Evolutionary conservation across 2,888 invertebrate genomes (phyloP), one percentile per base, ranked within the genome.

Genomic region (Miltochrista miniata): DNA sequence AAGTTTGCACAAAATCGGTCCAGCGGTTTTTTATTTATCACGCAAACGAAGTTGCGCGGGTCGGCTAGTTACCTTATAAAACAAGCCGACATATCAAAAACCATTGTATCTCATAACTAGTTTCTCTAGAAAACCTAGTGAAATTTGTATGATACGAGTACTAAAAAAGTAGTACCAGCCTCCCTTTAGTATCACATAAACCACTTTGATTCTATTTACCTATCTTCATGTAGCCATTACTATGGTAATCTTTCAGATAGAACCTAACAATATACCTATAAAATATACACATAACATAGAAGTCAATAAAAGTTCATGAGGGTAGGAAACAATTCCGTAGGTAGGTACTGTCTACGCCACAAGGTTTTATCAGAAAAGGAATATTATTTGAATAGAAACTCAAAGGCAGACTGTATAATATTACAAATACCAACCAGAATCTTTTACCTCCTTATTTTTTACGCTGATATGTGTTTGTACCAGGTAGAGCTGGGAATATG

Each of bases 241-340:
- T 29, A 50, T 63, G 51, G 59, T 59, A 59, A 63, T 59, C 56
- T 59, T 42, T 11, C 46, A 52, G 56, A 59, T 67, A 58, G 58
- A 49, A 31, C 30, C n/a, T 18, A 33, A 39, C 40, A 51, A 45
- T 53, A 47, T 39, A 42, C 14, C 18, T 5, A 24, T 5, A 24
- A 24, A 13, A 54, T 9, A 13, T 36, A 36, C 15, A 43, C 18
- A 36, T 11, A 48, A 39, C 53, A 41, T 57, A 36, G 51, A 7
- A 33, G 24, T 30, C 51, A 46, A 67, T 64, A 54, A 67, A 67
- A 59, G 67, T 63, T 59, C 51, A 67, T 59, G 59, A 59, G 14
- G 18, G 30, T 13, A 13, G 45, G 35, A 59, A 56, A 52, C 51
- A 54, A 51, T 55, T 38, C 51, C 44, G 10, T 35, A 37, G 39